These are phyloP conservation scores for Pantelozetes paolii DNA, from an alignment of 2,888 invertebrate genomes.

Conservation along the genomic window DNA sequence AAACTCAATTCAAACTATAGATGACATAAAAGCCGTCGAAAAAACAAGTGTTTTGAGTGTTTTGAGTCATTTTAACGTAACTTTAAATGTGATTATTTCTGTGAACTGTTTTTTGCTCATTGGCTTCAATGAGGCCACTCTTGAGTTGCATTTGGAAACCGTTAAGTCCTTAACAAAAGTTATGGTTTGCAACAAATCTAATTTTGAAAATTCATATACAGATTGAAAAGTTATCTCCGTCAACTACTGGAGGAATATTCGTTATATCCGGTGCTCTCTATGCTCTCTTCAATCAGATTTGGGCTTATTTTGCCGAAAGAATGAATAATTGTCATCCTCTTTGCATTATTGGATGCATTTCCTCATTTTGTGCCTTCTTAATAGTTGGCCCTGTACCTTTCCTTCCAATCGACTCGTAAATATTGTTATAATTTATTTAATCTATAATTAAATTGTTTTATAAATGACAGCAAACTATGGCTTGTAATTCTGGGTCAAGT, in stretches of 20 bases:
- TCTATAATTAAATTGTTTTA: too few relatives aligned
- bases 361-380: neutral
- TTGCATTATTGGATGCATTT: neutral
- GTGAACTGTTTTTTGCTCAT: constrained; percentile 28
- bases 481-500: constrained; percentile 7
- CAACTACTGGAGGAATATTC: neutral
- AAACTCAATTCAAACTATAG: neutral
- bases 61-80: constrained; percentile 5
- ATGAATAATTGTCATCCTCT: neutral
- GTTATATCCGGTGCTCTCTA: constrained; percentile 13
- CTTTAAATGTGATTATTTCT: constrained; percentile 26
- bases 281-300: neutral
- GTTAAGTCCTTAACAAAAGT: neutral
- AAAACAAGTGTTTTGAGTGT: constrained; percentile 23
- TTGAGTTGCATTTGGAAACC: constrained; percentile 28
- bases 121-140: constrained; percentile 36
- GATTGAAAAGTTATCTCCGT: neutral
- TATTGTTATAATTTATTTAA: neutral
- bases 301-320: constrained; percentile 2
- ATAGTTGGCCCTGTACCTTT: neutral
- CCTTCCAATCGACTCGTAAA: constrained; percentile 11
- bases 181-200: neutral
- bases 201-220: neutral
- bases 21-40: neutral
- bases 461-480: neutral